Conservation (phyloP, 2,113 vertebrate species). For the Passer domesticus region DNA sequence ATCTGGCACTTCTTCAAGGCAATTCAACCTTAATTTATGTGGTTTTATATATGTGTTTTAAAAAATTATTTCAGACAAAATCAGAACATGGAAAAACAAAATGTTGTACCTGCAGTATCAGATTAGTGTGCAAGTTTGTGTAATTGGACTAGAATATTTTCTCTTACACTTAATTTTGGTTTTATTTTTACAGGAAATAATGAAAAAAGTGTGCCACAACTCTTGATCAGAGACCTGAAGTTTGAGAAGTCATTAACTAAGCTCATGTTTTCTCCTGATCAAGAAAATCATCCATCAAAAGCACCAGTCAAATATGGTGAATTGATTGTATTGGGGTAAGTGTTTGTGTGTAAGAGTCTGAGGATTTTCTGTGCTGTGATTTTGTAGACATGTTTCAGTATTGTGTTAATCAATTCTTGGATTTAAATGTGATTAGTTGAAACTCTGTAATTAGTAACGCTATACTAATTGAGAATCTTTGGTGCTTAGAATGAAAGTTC, state of each 20-base stretch:
- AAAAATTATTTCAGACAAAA: neutral
- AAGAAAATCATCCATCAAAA: conserved; percentile 99
- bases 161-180: neutral
- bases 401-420: neutral
- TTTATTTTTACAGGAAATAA: conserved; percentile 78
- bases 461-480: neutral
- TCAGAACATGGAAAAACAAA: neutral
- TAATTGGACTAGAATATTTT: neutral
- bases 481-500: neutral
- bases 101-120: neutral
- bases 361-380: neutral
- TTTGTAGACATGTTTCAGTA: neutral
- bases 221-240: conserved; percentile 77
- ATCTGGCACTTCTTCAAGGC: neutral
- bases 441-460: neutral
- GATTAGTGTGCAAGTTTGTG: neutral
- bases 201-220: conserved; percentile 79
- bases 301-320: conserved; percentile 98
- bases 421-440: neutral
- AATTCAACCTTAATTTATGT: neutral
- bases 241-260: conserved; percentile 80
- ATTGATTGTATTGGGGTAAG: conserved; percentile 98
- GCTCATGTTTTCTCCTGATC: conserved; percentile 98
- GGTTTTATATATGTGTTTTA: neutral
- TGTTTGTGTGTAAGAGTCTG: neutral